These are phyloP conservation scores for Caiman crocodilus DNA, from an alignment of 2,797 vertebrate species.

Conservation along the genomic window DNA sequence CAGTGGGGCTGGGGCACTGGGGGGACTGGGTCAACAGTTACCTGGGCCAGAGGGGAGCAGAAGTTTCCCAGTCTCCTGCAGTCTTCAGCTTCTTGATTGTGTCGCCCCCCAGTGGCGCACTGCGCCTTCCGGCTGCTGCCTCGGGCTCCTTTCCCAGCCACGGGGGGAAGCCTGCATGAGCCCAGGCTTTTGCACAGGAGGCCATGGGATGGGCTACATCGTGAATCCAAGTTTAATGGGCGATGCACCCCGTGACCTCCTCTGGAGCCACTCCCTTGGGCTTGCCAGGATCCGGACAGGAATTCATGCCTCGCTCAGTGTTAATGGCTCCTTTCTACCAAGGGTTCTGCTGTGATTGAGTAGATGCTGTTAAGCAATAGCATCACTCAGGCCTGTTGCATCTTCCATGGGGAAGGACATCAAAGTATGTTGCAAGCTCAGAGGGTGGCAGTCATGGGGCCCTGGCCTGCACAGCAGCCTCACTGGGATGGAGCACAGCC, in stretches of 20 bases:
- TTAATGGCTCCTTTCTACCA: neutral
- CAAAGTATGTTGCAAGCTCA: neutral
- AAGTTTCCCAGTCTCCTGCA: neutral
- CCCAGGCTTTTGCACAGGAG: neutral
- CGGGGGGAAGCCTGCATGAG: neutral
- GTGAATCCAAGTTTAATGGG: neutral
- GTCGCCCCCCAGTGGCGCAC: slow-evolving; percentile 26
- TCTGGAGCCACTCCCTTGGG: neutral
- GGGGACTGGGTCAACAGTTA: neutral
- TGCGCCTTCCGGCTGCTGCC: neutral
- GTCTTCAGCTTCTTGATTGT: neutral
- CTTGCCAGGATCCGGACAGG: neutral
- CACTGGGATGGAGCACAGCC: neutral
- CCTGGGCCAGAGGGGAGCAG: neutral
- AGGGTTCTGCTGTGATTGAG: neutral
- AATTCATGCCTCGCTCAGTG: neutral
- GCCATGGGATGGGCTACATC: neutral
- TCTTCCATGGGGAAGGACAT: neutral
- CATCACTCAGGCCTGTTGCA: neutral
- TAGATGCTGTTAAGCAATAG: neutral
- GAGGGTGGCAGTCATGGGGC: neutral
- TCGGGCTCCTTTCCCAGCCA: neutral
- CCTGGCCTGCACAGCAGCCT: neutral
- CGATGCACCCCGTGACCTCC: neutral
- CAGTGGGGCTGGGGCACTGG: neutral